These are phyloP conservation scores for Megamerina dolium DNA, from an alignment of 2,888 invertebrate species.

Conservation along the genomic window DNA sequence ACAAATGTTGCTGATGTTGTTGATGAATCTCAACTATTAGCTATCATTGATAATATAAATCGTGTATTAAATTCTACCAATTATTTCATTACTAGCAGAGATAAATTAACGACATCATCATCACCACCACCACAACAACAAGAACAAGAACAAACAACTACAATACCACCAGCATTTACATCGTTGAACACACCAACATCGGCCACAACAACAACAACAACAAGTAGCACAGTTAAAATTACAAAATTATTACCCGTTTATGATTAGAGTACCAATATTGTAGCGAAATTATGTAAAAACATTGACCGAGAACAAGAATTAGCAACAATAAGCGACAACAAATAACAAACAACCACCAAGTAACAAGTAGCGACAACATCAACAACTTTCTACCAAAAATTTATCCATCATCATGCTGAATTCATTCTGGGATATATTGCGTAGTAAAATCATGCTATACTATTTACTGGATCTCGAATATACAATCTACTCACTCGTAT, in stretches of 20 bases:
- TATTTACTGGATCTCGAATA: too few species aligned
- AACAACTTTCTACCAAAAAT: too few species aligned
- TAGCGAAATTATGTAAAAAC: too few species aligned
- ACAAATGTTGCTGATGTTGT: constrained; percentile 24
- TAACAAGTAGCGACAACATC: neutral
- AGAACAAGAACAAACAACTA: too few species aligned
- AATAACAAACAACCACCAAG: neutral
- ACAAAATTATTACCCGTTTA: constrained; percentile 39
- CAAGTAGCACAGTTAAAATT: constrained; percentile 26
- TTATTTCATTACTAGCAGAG: constrained; percentile 49
- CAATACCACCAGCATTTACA: constrained; percentile 21
- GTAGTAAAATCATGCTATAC: too few species aligned
- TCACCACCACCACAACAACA: too few species aligned
- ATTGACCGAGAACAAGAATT: too few species aligned
- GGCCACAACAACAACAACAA: constrained; percentile 25
- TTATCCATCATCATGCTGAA: too few species aligned
- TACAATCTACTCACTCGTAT: too few species aligned
- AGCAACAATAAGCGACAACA: neutral
- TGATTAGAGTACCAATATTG: constrained; percentile 20
- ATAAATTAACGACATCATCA: constrained; percentile 35
- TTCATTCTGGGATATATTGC: too few species aligned
- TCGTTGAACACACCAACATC: constrained; percentile 22
- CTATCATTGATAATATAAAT: constrained; percentile 44
- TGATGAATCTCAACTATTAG: constrained; percentile 42
- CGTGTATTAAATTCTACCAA: constrained; percentile 48